Evolutionary conservation across 1,140 invertebrate species (phyloP).

Genomic region (Cheumatopsyche charites): DNA sequence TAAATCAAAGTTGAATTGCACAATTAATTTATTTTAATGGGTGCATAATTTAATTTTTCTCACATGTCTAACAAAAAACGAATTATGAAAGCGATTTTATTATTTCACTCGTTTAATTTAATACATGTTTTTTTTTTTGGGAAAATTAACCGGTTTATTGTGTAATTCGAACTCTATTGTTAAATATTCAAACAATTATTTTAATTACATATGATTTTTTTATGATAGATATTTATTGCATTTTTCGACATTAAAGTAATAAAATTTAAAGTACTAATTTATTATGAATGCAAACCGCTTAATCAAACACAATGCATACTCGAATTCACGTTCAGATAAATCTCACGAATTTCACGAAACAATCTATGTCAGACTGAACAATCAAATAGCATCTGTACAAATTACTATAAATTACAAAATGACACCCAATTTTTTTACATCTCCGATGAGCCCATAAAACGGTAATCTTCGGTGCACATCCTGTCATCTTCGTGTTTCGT

Average conservation of each 20-base stretch:
- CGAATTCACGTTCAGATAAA: too few species aligned
- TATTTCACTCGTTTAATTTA: slow-evolving; percentile 8
- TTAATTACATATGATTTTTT: too few species aligned
- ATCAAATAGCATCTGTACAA: background rate
- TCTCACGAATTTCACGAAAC: too few species aligned
- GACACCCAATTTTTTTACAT: slow-evolving; percentile 13
- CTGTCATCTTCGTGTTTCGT: slow-evolving; percentile 19
- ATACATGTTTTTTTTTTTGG: background rate
- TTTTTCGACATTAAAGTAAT: too few species aligned
- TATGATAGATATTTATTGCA: too few species aligned
- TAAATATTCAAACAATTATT: background rate
- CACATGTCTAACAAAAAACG: background rate
- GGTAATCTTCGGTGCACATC: slow-evolving; percentile 15
- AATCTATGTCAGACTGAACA: background rate
- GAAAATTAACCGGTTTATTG: background rate
- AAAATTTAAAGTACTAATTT: too few species aligned
- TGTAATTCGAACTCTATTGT: slow-evolving; percentile 11
- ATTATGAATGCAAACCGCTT: too few species aligned
- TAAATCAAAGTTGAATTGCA: background rate
- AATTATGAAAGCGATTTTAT: slow-evolving; percentile 10
- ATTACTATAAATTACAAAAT: slow-evolving; percentile 16
- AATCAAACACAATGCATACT: too few species aligned
- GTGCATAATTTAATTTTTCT: slow-evolving; percentile 8
- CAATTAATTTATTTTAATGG: slow-evolving; percentile 12
- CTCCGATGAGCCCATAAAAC: slow-evolving; percentile 4